Evolutionary conservation across 2,113 vertebrate genomes (phyloP).

Genomic region (Echinops telfairi): DNA sequence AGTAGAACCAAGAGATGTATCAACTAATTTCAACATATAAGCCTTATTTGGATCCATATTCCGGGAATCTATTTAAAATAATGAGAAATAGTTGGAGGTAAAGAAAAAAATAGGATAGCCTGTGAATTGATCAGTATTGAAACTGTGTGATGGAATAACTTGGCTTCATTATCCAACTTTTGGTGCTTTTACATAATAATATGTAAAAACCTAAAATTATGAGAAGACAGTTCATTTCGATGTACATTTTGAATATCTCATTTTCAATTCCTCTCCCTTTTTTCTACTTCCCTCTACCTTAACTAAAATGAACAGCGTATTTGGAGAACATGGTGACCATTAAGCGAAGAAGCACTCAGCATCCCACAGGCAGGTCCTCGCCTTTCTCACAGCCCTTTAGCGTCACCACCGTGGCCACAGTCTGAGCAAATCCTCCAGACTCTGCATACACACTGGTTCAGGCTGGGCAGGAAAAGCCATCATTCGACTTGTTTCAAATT

Average conservation of each 20-base stretch:
- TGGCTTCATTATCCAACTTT: neutral
- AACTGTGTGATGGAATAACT: neutral
- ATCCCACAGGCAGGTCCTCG: neutral
- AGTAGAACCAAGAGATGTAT: slow-evolving; percentile 42
- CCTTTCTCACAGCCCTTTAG: slow-evolving; percentile 9
- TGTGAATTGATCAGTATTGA: neutral
- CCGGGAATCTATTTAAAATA: slow-evolving; percentile 34
- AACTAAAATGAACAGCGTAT: neutral
- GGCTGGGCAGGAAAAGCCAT: neutral
- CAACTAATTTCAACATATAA: slow-evolving; percentile 37
- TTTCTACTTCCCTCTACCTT: neutral
- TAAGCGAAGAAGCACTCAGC: neutral
- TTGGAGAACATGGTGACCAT: neutral
- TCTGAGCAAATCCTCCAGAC: slow-evolving; percentile 6
- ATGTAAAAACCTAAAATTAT: too few species aligned
- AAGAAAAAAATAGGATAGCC: neutral
- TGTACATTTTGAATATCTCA: neutral
- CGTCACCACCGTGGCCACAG: neutral
- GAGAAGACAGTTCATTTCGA: slow-evolving; percentile 3
- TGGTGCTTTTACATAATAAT: neutral
- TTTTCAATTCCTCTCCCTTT: neutral
- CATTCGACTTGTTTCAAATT: neutral
- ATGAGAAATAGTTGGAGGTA: neutral
- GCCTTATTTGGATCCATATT: neutral
- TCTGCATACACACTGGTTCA: neutral